Evolutionary conservation across 1,140 invertebrate species (phyloP).

Genomic region (Calliphora vicina): DNA sequence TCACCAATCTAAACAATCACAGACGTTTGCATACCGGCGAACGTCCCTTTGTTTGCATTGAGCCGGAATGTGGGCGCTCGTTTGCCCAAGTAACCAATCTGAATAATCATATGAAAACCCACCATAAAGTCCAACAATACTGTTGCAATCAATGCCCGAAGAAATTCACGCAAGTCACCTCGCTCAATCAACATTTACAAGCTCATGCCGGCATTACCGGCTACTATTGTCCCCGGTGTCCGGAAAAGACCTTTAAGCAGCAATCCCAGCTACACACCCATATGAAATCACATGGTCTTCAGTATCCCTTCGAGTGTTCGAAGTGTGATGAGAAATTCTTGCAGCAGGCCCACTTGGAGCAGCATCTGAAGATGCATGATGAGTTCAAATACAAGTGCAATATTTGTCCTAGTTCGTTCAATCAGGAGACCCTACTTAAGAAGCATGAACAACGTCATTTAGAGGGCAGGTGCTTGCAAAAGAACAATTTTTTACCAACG

Average conservation of each 20-base stretch:
- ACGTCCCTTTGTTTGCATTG: slow-evolving; percentile 68
- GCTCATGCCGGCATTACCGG: slow-evolving; percentile 61
- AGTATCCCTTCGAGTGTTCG: slow-evolving; percentile 59
- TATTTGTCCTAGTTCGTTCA: slow-evolving; percentile 61
- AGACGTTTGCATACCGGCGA: slow-evolving; percentile 69
- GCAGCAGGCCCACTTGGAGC: slow-evolving; percentile 60
- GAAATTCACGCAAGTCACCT: slow-evolving; percentile 63
- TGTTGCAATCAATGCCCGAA: slow-evolving; percentile 62
- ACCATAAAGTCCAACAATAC: slow-evolving; percentile 63
- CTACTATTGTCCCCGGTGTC: slow-evolving; percentile 60
- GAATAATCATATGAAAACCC: slow-evolving; percentile 63
- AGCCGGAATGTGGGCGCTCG: slow-evolving; percentile 68
- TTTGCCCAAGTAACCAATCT: slow-evolving; percentile 67
- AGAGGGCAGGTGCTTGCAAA: slow-evolving; percentile 49
- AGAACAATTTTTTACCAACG: neutral
- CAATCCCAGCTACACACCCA: slow-evolving; percentile 62
- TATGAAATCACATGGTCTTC: slow-evolving; percentile 61
- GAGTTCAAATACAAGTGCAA: slow-evolving; percentile 62
- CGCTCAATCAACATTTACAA: slow-evolving; percentile 62
- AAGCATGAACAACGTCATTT: slow-evolving; percentile 62
- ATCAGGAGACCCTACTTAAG: slow-evolving; percentile 60
- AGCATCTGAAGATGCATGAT: slow-evolving; percentile 61
- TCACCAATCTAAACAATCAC: slow-evolving; percentile 71
- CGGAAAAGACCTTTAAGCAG: slow-evolving; percentile 62
- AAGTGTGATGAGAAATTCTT: slow-evolving; percentile 63